Conservation (phyloP, 1,140 invertebrate genomes). For the Eumaeus atala region DNA sequence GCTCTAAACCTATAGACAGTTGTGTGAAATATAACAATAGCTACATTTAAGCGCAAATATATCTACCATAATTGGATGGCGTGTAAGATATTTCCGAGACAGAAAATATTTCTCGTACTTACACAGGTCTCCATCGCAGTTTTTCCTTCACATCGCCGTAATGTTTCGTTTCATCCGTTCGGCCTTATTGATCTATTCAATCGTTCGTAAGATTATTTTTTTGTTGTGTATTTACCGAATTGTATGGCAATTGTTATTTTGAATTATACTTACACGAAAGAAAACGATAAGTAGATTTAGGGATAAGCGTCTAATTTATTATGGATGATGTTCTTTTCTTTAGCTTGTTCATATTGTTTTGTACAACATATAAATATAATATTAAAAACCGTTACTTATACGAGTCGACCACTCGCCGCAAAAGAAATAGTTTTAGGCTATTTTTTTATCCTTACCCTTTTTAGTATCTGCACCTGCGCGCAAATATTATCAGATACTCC, state of each 20-base stretch:
- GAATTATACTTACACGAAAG: conserved; percentile 5
- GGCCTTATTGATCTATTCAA: conserved; percentile 44
- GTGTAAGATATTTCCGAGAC: not conserved
- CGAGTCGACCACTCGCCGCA: no score
- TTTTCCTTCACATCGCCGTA: conserved; percentile 2
- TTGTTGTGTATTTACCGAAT: conserved; percentile 34
- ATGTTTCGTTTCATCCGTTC: conserved; percentile 13
- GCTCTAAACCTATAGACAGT: no score
- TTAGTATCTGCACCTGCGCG: no score
- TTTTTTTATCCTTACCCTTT: no score
- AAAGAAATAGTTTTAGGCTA: no score
- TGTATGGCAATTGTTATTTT: conserved; percentile 24
- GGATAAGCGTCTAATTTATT: conserved; percentile 7
- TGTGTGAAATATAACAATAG: no score
- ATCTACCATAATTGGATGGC: no score
- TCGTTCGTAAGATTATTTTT: conserved; percentile 39
- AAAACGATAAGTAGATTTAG: conserved; percentile 4
- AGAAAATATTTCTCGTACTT: not conserved
- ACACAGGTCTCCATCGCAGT: conserved; percentile 1
- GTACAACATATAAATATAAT: no score
- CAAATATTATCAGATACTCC: no score
- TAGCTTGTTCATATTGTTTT: no score
- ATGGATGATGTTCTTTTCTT: not conserved
- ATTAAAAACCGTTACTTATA: no score
- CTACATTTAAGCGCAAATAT: no score